These are phyloP conservation scores for Pseudomyrmex concolor DNA, from an alignment of 1,140 invertebrate genomes.

Conservation along the genomic window DNA sequence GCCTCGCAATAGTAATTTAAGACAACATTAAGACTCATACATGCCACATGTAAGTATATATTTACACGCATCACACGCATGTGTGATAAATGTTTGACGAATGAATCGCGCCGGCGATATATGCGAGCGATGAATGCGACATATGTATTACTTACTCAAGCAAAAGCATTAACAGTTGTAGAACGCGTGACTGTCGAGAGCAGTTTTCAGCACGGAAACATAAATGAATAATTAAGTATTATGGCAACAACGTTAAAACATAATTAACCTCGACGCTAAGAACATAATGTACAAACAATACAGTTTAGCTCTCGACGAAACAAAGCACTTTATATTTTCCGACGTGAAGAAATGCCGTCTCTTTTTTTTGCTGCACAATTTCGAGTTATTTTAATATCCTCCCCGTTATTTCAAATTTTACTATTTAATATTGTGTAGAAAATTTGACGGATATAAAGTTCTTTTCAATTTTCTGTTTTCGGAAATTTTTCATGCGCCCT, in stretches of 20 bases:
- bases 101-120: conserved; percentile 39
- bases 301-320: conserved; percentile 21
- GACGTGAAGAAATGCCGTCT: conserved; percentile 34
- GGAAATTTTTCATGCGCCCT: background rate
- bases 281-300: conserved; percentile 49
- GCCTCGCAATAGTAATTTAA: conserved; percentile 58
- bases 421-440: background rate
- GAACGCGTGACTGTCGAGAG: conserved; percentile 54
- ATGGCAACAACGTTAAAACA: conserved; percentile 41
- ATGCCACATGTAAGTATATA: conserved; percentile 50
- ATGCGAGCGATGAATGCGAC: conserved; percentile 47
- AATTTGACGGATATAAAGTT: background rate
- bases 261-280: conserved; percentile 34
- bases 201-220: conserved; percentile 53
- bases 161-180: conserved; percentile 53
- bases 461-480: background rate
- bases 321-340: conserved; percentile 9
- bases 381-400: conserved; percentile 11
- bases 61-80: conserved; percentile 60
- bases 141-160: conserved; percentile 13
- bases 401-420: background rate
- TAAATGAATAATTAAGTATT: conserved; percentile 55
- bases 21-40: conserved; percentile 45
- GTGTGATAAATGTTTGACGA: conserved; percentile 59
- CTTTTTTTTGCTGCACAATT: conserved; percentile 25